Percentiles rank a stretch among this genome's conserved stretches.
phyloP scores from a whole-genome alignment of 2,888 invertebrate species.

The Dichetophora obliterata region DNA sequence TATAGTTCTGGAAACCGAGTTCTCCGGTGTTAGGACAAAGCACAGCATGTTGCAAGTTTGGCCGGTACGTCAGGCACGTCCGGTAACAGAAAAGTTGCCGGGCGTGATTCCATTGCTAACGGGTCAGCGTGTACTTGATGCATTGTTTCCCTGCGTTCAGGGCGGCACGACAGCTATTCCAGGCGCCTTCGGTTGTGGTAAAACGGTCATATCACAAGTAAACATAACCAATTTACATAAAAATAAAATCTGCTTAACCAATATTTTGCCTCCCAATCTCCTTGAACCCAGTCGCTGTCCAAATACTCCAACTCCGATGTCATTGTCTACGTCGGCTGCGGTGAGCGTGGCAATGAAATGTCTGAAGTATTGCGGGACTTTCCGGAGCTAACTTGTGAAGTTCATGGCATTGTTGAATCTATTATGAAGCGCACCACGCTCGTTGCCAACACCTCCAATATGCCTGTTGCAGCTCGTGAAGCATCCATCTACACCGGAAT shows the following conservation, averaged over 20 bases:
- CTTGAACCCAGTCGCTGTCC: constrained; percentile 84
- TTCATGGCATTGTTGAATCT: constrained; percentile 94
- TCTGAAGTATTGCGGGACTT: constrained; percentile 98
- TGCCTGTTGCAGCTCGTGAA: constrained; percentile 99
- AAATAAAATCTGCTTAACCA: no score
- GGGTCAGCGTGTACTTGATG: constrained; percentile 97
- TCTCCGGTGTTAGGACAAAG: constrained; percentile 91
- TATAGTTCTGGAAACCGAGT: constrained; percentile 95
- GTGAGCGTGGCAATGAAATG: constrained; percentile 99
- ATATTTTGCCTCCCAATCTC: constrained; percentile 76
- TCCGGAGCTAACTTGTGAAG: constrained; percentile 96
- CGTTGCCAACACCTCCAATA: constrained; percentile 99
- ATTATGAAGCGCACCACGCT: constrained; percentile 99
- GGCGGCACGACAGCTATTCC: constrained; percentile 99
- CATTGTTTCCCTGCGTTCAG: constrained; percentile 98
- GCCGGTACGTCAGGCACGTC: constrained; percentile 98
- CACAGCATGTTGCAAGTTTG: constrained; percentile 98
- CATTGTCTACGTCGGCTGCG: constrained; percentile 99
- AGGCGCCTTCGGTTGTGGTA: constrained; percentile 99
- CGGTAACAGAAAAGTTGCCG: constrained; percentile 95
- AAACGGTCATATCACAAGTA: constrained; percentile 76
- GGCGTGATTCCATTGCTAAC: constrained; percentile 98
- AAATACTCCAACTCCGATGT: constrained; percentile 99
- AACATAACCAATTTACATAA: neutral
- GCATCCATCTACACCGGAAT: constrained; percentile 99